Conservation (phyloP, 2,888 invertebrate genomes). For the Sylvicola fuscatus region DNA sequence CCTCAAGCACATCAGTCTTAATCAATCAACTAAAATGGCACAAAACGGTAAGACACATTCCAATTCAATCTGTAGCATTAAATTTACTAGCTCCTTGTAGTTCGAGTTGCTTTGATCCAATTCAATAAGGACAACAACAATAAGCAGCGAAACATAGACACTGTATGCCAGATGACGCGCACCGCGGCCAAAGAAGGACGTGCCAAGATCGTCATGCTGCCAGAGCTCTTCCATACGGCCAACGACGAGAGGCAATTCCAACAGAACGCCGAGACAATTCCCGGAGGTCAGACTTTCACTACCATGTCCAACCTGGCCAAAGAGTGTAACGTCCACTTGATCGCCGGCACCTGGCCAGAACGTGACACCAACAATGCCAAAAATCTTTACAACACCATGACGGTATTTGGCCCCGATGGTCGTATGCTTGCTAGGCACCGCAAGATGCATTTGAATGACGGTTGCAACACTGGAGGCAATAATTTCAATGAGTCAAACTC, state of each 20-base stretch:
- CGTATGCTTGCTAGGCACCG: conserved; percentile 58
- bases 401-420: conserved; percentile 65
- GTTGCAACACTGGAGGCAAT: conserved; percentile 75
- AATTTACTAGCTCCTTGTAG: too few species aligned
- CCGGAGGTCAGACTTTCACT: conserved; percentile 50
- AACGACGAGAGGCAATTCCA: conserved; percentile 75
- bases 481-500: conserved; percentile 82
- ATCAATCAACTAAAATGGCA: too few species aligned
- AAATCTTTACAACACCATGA: conserved; percentile 68
- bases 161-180: conserved; percentile 48
- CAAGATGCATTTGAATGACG: conserved; percentile 92
- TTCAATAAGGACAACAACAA: conserved; percentile 56
- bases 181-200: conserved; percentile 39
- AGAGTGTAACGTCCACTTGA: conserved; percentile 52
- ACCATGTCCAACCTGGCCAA: conserved; percentile 55
- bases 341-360: conserved; percentile 87
- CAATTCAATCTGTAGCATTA: too few species aligned
- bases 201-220: conserved; percentile 44
- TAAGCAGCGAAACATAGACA: conserved; percentile 41
- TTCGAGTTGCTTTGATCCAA: conserved; percentile 67
- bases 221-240: conserved; percentile 90
- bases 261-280: conserved; percentile 70
- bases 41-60: too few species aligned
- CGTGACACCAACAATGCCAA: conserved; percentile 29
- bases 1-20: too few species aligned